Percentiles rank a stretch among this genome's conserved stretches.
Conservation (phyloP, 2,888 invertebrate genomes). For the Imbricaverruca yamaguchii region DNA sequence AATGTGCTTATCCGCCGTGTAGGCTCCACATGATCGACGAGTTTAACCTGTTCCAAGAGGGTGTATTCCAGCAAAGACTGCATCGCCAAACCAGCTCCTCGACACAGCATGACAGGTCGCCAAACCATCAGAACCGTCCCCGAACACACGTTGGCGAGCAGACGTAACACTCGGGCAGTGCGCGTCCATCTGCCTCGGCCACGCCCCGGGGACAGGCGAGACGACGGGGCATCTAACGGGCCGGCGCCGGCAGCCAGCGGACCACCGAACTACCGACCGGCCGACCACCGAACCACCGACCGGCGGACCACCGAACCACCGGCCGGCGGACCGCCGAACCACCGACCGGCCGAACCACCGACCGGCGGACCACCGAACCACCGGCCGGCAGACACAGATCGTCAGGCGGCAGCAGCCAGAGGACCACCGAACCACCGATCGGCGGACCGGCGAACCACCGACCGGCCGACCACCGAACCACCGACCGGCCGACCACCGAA, state of each 20-base stretch:
- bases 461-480: not conserved
- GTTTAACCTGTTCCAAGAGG: no score
- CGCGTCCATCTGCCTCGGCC: no score
- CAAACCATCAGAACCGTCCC: no score
- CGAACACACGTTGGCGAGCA: no score
- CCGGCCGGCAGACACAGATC: not conserved
- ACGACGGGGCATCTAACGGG: no score
- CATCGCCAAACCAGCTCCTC: no score
- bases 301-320: not conserved
- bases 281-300: not conserved
- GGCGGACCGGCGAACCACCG: not conserved
- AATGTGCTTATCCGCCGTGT: no score
- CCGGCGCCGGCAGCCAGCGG: not conserved
- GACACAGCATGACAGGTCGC: no score
- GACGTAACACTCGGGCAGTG: no score
- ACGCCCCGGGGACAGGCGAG: no score
- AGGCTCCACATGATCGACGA: no score
- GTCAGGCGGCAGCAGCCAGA: not conserved
- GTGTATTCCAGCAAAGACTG: no score
- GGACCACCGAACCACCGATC: not conserved
- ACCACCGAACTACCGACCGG: not conserved
- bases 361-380: not conserved
- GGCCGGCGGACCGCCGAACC: not conserved
- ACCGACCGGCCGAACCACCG: not conserved
- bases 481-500: not conserved